phyloP scores from a whole-genome alignment of 1,140 invertebrate species.

The Gonatopus flavifemur region DNA sequence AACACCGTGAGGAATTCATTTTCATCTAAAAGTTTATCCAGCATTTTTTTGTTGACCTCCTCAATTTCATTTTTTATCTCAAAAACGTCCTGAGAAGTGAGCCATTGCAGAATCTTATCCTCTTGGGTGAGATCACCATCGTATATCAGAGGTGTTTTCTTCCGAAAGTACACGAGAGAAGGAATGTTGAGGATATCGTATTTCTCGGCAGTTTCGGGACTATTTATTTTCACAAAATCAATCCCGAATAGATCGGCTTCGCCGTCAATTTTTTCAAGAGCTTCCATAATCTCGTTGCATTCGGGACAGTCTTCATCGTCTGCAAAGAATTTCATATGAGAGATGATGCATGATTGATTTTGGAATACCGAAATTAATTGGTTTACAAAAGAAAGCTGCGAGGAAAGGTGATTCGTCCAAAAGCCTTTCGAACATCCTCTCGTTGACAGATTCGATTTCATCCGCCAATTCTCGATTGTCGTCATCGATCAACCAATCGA shows the following conservation, averaged over 20 bases:
- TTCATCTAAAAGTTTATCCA: slow-evolving; percentile 90
- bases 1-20: slow-evolving; percentile 94
- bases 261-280: slow-evolving; percentile 90
- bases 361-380: background rate
- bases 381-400: slow-evolving; percentile 87
- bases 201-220: slow-evolving; percentile 77
- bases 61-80: slow-evolving; percentile 96
- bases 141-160: slow-evolving; percentile 83
- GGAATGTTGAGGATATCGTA: slow-evolving; percentile 83
- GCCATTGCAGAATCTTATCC: slow-evolving; percentile 82
- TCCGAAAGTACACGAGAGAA: slow-evolving; percentile 86
- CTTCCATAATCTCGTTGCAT: slow-evolving; percentile 84
- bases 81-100: slow-evolving; percentile 93
- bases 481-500: slow-evolving; percentile 93
- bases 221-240: slow-evolving; percentile 93
- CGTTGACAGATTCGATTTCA: slow-evolving; percentile 92
- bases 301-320: slow-evolving; percentile 90
- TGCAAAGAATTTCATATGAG: slow-evolving; percentile 38
- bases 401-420: slow-evolving; percentile 85
- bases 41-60: slow-evolving; percentile 93
- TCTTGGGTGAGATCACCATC: slow-evolving; percentile 89
- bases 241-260: slow-evolving; percentile 92
- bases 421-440: slow-evolving; percentile 84
- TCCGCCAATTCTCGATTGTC: slow-evolving; percentile 91
- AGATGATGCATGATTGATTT: background rate